Conservation (phyloP, 2,888 invertebrate species). For the Camptogramma bilineatum region DNA sequence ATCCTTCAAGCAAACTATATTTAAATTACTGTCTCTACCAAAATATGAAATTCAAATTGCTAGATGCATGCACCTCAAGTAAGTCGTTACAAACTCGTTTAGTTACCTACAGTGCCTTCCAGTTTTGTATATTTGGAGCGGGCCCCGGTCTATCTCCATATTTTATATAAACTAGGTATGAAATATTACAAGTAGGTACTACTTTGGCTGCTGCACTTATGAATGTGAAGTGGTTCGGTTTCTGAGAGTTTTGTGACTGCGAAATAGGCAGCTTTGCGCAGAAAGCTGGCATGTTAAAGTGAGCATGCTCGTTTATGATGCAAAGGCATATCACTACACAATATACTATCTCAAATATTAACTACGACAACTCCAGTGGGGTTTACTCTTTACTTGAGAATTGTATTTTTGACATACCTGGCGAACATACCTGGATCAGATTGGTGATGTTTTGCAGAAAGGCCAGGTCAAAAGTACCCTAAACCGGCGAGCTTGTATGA, state of each 20-base stretch:
- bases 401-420: no score
- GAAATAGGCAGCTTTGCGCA: neutral
- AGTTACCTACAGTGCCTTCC: conserved; percentile 52
- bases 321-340: no score
- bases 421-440: no score
- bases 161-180: conserved; percentile 18
- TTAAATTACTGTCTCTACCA: conserved; percentile 54
- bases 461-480: no score
- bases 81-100: conserved; percentile 72
- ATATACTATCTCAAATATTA: no score
- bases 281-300: neutral
- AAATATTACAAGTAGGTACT: conserved; percentile 21
- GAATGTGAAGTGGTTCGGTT: conserved; percentile 8
- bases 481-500: no score
- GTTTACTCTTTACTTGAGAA: no score
- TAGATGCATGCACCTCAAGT: conserved; percentile 63
- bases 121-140: conserved; percentile 48
- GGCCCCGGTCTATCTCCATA: conserved; percentile 30
- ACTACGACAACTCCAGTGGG: no score
- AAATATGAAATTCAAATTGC: conserved; percentile 65
- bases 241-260: neutral
- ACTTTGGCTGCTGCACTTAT: neutral
- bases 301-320: neutral
- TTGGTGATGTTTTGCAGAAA: no score
- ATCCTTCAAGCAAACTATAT: conserved; percentile 47